phyloP scores from a whole-genome alignment of 2,797 vertebrate species.

The Zenarchopterus dispar region DNA sequence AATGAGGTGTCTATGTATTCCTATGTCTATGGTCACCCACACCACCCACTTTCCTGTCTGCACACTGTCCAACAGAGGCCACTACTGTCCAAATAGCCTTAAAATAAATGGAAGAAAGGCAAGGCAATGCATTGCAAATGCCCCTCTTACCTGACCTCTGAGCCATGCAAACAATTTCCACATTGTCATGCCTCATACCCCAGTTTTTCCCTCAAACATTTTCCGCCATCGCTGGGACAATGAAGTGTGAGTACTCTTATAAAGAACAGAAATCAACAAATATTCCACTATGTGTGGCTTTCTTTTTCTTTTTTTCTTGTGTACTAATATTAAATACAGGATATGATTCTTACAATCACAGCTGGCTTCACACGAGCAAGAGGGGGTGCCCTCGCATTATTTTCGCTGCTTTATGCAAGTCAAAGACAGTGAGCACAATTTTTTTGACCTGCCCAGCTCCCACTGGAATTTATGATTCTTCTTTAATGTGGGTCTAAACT shows the following conservation, averaged over 20 bases:
- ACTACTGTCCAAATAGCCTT: too few relatives aligned
- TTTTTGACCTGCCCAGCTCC: background rate
- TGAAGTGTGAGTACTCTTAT: too few relatives aligned
- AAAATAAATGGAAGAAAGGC: too few relatives aligned
- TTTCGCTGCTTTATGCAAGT: background rate
- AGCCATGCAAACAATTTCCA: background rate
- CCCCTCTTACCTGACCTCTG: background rate
- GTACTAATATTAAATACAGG: background rate
- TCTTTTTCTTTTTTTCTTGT: background rate
- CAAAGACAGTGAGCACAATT: background rate
- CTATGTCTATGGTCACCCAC: too few relatives aligned
- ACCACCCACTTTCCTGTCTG: too few relatives aligned
- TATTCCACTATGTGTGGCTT: background rate
- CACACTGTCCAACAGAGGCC: too few relatives aligned
- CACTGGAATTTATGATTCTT: slow-evolving; percentile 4
- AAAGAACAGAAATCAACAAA: too few relatives aligned
- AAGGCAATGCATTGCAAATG: too few relatives aligned
- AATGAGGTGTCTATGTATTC: too few relatives aligned
- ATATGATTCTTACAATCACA: background rate
- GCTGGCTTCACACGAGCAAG: background rate
- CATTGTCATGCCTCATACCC: too few relatives aligned
- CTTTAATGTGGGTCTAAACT: background rate
- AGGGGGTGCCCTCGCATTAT: background rate
- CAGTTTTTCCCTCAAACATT: background rate
- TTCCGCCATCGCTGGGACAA: background rate